Base-by-base conservation (phyloP, 2,797 vertebrate species). In the Coilia nasus region DNA sequence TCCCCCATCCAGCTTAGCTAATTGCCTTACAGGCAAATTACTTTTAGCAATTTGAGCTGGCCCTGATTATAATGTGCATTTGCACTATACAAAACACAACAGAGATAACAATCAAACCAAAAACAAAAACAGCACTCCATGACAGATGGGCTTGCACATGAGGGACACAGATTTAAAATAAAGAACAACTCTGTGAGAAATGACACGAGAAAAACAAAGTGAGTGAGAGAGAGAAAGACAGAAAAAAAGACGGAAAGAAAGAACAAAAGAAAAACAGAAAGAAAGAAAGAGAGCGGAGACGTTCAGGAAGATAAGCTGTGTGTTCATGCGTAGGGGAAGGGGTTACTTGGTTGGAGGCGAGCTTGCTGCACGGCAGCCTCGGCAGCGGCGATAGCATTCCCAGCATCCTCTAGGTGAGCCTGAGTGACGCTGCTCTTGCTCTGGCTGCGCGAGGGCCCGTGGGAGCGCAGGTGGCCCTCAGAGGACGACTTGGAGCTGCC, bases 301-400 rank as follows among this genome's bases (percentile, higher is more conserved):
- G 96, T 93, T 91, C 93, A 96, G 95, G 92, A 93, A 94, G 95
- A 93, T 95, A 97, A 97, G 95, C 95, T 94, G 95, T 87, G 87
- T 82, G 84, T 82, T 89, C 85, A 92, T 56, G 90, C 92, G 92
- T 89, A 93, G 92, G 92, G 93, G 84, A 71, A 91, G 93, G 90
- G 97, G 97, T 99, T 99, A 99, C 98, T 99, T 99, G 98, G 98
- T 98, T 99, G 98, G 92, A 98, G 97, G 94, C 97, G 97, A 90
- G 98, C 96, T 90, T 99, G 98, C 87, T 99, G 98, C 88, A 99
- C 98, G 28, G 98, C 98, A 85, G 97, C 98, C 95, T 99, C 98
- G 0, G 98, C 97, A 50, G 98, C 98, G 31, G 98, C 98, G 90
- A 99, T 99, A 92, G 98, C 98, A 90, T 97, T 98, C 88, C 98